Base-by-base conservation (phyloP, 2,888 invertebrate species). In the Himalopsyche japonica region DNA sequence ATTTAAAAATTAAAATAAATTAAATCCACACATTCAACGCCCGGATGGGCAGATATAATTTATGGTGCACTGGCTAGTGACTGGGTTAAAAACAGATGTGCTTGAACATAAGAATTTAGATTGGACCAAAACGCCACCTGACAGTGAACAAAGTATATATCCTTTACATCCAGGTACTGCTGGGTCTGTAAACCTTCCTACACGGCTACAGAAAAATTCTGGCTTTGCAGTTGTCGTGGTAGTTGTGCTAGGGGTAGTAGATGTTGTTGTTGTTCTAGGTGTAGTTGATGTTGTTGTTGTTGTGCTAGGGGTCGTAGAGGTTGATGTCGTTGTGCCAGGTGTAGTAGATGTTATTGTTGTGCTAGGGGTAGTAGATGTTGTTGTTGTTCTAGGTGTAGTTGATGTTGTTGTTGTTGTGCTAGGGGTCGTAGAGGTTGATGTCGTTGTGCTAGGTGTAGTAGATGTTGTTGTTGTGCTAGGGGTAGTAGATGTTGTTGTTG, bases 1-100 rank as follows among this genome's bases (percentile, higher is more conserved):
- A 3, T 2, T 37, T 6, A 1, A 43, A 15, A 12, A 43, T 15
- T 43, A 43, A 1, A 43, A 15, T 43, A 1, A 43, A 43, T 1
- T 15, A 43, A 43, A 43, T 43, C 4, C 43, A 43, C 15, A 3
- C 4, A 57, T 8, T 24, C 24, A 57, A 8, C 57, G 57, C 10
- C 20, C 57, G 5, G 57, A 20, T 57, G 57, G 57, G 15, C 57
- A 79, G n/a, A 43, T 20, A 37, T 43, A 79, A 7, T 79, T 37
- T 12, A 43, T 32, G 15, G 79, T 43, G 49, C 80, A 80, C 30
- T 24, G n/a, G 18, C 49, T 80, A 3, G 47, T 27, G 20, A 5
- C 1, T 80, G 84, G 84, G 37, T 84, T 57, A 34, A 79, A 84
- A 7, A 82, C 49, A 0, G 82, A 43, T 34, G 24, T 76, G 20